A percentile compares a stretch with the other conserved stretches of the same genome.
These are phyloP conservation scores for Epistrophella euchroma DNA, from an alignment of 2,888 invertebrate species.

Conservation along the genomic window DNA sequence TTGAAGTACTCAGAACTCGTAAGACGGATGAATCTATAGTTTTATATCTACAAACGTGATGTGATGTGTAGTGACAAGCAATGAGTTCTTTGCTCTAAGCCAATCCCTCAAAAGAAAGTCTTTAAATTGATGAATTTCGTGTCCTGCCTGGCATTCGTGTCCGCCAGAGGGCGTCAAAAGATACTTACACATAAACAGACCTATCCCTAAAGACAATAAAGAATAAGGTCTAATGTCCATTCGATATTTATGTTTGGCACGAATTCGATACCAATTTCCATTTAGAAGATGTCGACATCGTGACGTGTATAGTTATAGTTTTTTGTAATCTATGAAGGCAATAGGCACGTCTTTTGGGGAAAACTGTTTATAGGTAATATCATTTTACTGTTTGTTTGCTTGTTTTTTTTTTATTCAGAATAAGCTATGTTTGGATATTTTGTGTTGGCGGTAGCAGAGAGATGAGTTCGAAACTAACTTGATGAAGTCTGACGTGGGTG, in stretches of 20 bases:
- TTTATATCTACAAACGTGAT: not conserved
- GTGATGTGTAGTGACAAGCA: not conserved
- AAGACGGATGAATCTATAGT: not conserved
- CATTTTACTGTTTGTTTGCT: not conserved
- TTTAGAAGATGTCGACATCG: conserved; percentile 50
- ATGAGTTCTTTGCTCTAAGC: conserved; percentile 3
- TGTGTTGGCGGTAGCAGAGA: conserved; percentile 45
- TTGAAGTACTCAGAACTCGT: too few relatives aligned
- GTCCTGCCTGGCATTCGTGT: conserved; percentile 35
- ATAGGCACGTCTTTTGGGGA: conserved; percentile 18
- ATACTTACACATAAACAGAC: conserved; percentile 4
- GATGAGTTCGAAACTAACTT: conserved; percentile 33
- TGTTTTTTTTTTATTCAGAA: not conserved
- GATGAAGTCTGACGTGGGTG: conserved; percentile 27
- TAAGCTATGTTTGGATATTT: conserved; percentile 34
- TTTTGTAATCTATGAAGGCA: conserved; percentile 19
- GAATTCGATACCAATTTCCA: conserved; percentile 54
- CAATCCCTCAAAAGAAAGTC: conserved; percentile 15
- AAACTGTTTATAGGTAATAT: conserved; percentile 21
- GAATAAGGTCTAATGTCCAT: conserved; percentile 31
- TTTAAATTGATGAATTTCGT: conserved; percentile 34
- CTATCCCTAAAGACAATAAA: conserved; percentile 32
- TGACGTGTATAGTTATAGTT: conserved; percentile 38
- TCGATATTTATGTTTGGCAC: conserved; percentile 47
- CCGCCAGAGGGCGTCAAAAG: conserved; percentile 37